Evolutionary conservation across 2,113 vertebrate species (phyloP).

Genomic region (Nannospalax galili): DNA sequence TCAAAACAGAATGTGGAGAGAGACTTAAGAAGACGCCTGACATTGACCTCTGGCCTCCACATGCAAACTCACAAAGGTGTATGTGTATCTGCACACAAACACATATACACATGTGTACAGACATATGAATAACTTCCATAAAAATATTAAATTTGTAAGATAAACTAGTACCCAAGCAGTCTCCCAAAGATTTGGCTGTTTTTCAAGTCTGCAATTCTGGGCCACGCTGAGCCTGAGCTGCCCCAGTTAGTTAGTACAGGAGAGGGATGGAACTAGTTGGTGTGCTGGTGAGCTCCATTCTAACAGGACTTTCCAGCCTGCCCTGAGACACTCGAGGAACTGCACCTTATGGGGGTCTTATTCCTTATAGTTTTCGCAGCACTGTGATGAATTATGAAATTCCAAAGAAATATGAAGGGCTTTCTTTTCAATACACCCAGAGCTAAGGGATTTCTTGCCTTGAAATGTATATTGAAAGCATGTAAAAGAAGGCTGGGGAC

Average conservation of each 20-base stretch:
- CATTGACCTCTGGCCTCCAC: neutral
- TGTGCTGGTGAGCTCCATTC: neutral
- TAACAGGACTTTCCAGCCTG: neutral
- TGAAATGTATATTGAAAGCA: constrained; percentile 50
- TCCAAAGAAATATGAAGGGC: constrained; percentile 44
- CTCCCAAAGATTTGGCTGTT: neutral
- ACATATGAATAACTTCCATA: neutral
- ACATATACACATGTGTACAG: neutral
- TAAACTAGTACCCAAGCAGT: neutral
- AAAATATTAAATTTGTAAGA: neutral
- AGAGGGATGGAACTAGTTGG: neutral
- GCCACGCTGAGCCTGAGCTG: neutral
- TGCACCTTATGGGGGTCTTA: neutral
- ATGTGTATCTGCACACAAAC: neutral
- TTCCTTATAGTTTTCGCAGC: constrained; percentile 6
- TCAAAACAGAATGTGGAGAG: neutral
- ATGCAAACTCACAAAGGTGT: neutral
- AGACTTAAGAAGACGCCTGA: neutral
- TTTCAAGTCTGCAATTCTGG: neutral
- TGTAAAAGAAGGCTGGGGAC: neutral
- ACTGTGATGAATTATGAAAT: constrained; percentile 19
- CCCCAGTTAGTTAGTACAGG: accelerated
- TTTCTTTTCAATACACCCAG: constrained; percentile 60
- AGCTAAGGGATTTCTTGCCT: constrained; percentile 46
- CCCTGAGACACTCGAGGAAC: neutral